A percentile compares a stretch with the other conserved stretches of the same genome.
These are phyloP conservation scores for Belonocnema kinseyi DNA, from an alignment of 1,140 invertebrate species.

Conservation along the genomic window DNA sequence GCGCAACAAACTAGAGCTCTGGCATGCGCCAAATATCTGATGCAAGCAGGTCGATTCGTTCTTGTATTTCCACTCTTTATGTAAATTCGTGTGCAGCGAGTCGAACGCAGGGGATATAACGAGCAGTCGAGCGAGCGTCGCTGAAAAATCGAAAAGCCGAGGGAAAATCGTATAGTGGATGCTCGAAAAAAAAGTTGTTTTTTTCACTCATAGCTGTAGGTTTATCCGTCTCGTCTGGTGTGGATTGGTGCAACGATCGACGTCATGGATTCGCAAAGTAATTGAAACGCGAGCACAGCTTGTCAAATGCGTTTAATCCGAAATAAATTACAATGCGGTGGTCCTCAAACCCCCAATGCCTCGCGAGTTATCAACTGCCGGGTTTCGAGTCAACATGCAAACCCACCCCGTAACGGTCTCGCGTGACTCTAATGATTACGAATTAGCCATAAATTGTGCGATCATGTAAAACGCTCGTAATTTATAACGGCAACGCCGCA, in stretches of 20 bases:
- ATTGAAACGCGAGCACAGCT: slow-evolving; percentile 25
- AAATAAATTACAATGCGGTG: slow-evolving; percentile 6
- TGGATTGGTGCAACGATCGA: slow-evolving; percentile 6
- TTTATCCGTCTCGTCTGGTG: not conserved
- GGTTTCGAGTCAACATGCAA: slow-evolving; percentile 51
- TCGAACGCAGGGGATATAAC: slow-evolving; percentile 11
- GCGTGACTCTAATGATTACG: slow-evolving; percentile 66
- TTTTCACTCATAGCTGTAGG: not conserved
- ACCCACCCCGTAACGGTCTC: slow-evolving; percentile 53
- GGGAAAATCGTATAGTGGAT: not conserved
- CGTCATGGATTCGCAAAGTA: slow-evolving; percentile 10
- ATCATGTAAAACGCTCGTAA: slow-evolving; percentile 62
- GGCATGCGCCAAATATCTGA: slow-evolving; percentile 15
- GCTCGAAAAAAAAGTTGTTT: not conserved
- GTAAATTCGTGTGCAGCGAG: slow-evolving; percentile 11
- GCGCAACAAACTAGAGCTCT: slow-evolving; percentile 16
- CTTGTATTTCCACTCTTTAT: slow-evolving; percentile 23
- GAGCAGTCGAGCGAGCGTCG: slow-evolving; percentile 21
- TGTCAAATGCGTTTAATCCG: slow-evolving; percentile 21
- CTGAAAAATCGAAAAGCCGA: slow-evolving; percentile 30
- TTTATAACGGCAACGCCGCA: slow-evolving; percentile 52
- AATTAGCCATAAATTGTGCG: slow-evolving; percentile 66
- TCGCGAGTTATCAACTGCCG: not conserved
- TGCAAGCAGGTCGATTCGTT: slow-evolving; percentile 19
- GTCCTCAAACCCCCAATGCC: not conserved